These are phyloP conservation scores for Zeus faber DNA, from an alignment of 2,113 vertebrate genomes.

Conservation along the genomic window DNA sequence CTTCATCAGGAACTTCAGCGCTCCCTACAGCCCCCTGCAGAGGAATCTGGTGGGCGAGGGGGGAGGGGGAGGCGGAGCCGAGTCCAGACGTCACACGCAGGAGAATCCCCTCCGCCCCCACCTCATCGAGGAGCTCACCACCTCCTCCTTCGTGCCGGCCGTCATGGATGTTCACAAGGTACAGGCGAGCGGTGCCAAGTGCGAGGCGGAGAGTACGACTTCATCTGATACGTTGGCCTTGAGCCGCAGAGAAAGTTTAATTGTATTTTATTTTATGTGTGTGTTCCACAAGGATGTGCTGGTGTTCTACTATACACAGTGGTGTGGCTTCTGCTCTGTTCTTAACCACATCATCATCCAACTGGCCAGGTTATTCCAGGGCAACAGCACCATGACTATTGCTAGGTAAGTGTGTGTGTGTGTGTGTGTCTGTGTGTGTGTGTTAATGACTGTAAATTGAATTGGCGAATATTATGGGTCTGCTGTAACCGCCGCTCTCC, in stretches of 20 bases:
- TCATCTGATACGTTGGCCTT: neutral
- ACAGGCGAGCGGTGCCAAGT: conserved; percentile 6
- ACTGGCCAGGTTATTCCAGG: conserved; percentile 84
- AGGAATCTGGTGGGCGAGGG: conserved; percentile 85
- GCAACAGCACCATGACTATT: conserved; percentile 77
- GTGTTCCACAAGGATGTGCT: conserved; percentile 81
- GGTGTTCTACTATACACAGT: conserved; percentile 91
- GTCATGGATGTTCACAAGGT: conserved; percentile 86
- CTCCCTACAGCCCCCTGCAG: conserved; percentile 85
- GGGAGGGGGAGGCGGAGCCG: neutral
- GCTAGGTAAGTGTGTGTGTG: conserved; percentile 77
- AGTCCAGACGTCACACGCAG: neutral
- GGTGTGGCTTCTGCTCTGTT: conserved; percentile 95
- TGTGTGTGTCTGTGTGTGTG: neutral
- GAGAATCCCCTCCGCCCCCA: conserved; percentile 45
- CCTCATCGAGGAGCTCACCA: conserved; percentile 86
- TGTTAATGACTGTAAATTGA: neutral
- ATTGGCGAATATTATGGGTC: too few relatives aligned
- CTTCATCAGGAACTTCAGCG: conserved; percentile 94
- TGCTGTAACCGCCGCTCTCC: too few relatives aligned
- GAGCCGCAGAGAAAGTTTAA: neutral
- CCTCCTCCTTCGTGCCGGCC: conserved; percentile 76
- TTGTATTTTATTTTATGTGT: too few relatives aligned
- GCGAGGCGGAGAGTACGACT: too few relatives aligned
- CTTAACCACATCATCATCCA: conserved; percentile 93